phyloP scores from a whole-genome alignment of 2,888 invertebrate genomes.

The Lasius fuliginosus region DNA sequence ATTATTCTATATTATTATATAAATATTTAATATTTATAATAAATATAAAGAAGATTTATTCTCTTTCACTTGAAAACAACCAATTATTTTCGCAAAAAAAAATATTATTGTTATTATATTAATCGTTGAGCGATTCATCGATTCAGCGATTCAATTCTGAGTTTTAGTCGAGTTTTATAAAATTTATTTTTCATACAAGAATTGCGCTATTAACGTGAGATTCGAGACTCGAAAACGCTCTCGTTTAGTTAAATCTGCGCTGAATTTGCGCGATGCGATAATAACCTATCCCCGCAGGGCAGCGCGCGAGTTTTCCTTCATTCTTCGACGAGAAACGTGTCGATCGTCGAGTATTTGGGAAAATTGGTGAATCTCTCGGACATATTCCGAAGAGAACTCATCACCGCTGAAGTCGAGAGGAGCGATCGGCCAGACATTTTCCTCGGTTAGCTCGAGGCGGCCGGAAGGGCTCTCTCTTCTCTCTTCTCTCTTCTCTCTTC shows the following conservation, averaged over 20 bases:
- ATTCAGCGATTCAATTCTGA: not conserved
- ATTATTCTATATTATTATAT: no score
- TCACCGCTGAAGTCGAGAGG: constrained; percentile 45
- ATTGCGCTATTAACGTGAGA: not conserved
- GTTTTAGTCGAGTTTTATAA: not conserved
- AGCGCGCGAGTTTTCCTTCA: not conserved
- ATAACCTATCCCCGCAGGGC: not conserved
- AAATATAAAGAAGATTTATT: not conserved
- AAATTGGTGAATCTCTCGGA: not conserved
- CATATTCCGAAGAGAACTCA: constrained; percentile 27
- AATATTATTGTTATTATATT: not conserved
- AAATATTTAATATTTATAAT: no score
- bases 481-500: constrained; percentile 26
- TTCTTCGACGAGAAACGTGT: not conserved
- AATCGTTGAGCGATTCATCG: not conserved
- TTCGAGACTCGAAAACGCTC: not conserved
- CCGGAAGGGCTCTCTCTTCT: constrained; percentile 57
- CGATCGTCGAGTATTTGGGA: not conserved
- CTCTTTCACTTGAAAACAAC: not conserved
- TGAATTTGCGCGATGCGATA: not conserved
- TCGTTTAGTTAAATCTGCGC: not conserved
- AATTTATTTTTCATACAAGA: not conserved
- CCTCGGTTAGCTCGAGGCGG: constrained; percentile 65
- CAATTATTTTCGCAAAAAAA: not conserved
- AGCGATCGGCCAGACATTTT: constrained; percentile 66